A percentile compares a stretch with the other conserved stretches of the same genome.
These are phyloP conservation scores for Diadema setosum DNA, from an alignment of 35 echinoderm and acorn worm species.

Conservation along the genomic window DNA sequence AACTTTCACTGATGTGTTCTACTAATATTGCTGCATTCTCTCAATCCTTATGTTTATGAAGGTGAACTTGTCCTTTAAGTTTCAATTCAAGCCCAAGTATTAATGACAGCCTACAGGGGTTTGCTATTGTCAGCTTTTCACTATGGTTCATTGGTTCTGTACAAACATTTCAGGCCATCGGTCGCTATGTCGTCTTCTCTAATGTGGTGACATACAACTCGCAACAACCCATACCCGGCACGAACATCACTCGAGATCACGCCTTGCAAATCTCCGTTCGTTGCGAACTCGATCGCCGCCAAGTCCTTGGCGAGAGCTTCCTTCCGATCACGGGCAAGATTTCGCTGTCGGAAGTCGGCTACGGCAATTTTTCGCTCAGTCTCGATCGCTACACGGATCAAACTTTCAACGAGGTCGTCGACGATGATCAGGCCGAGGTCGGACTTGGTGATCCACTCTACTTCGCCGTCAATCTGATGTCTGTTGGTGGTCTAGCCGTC, in stretches of 20 bases:
- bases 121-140: too few relatives aligned
- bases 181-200: neutral
- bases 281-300: neutral
- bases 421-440: neutral
- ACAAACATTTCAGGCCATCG: too few relatives aligned
- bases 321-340: neutral
- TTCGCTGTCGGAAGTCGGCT: neutral
- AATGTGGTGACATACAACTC: constrained; percentile 4
- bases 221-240: neutral
- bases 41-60: too few relatives aligned
- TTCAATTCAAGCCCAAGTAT: too few relatives aligned
- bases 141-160: too few relatives aligned
- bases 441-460: neutral
- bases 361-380: neutral
- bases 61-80: too few relatives aligned
- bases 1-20: too few relatives aligned
- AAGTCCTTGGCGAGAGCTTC: neutral
- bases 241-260: neutral
- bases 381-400: neutral
- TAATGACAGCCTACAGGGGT: too few relatives aligned
- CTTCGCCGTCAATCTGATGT: neutral
- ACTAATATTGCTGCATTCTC: too few relatives aligned
- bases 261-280: neutral
- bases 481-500: neutral
- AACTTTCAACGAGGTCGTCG: neutral